Conservation (phyloP, 2,113 vertebrate species). For the Eudyptes chrysolophus region DNA sequence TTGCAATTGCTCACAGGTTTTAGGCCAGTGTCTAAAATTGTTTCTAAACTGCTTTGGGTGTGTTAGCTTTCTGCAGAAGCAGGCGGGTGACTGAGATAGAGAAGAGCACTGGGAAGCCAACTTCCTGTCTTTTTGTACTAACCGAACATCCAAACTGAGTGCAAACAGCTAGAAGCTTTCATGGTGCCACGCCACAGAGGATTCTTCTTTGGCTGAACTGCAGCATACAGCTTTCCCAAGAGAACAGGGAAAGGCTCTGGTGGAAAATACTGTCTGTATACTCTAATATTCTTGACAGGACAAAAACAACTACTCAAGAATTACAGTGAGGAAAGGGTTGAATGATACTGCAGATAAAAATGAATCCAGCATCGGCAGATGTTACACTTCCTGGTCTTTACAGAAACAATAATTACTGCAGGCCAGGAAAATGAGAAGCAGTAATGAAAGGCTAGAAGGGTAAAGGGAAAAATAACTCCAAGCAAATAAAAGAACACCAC, state of each 20-base stretch:
- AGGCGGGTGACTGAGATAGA: neutral
- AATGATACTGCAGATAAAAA: neutral
- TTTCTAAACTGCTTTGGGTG: neutral
- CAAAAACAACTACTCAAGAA: neutral
- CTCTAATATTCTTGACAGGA: neutral
- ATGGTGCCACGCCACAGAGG: neutral
- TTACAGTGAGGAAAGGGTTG: neutral
- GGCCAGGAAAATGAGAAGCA: neutral
- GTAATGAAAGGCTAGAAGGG: neutral
- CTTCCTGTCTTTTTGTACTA: neutral
- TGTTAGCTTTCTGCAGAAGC: neutral
- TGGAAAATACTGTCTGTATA: conserved; percentile 7
- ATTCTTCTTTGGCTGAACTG: conserved; percentile 45
- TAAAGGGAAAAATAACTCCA: conserved; percentile 32
- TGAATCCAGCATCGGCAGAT: neutral
- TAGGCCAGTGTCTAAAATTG: neutral
- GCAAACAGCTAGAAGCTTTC: neutral
- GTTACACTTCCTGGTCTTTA: neutral
- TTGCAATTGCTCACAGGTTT: neutral
- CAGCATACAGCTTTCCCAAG: conserved; percentile 7
- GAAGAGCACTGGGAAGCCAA: neutral
- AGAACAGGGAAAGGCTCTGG: conserved; percentile 1
- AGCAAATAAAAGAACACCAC: conserved; percentile 40
- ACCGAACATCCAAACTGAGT: neutral
- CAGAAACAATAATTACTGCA: neutral